A percentile compares a stretch with the other conserved stretches of the same genome.
Conservation (phyloP, 2,113 vertebrate species). For the Poeciliopsis occidentalis region DNA sequence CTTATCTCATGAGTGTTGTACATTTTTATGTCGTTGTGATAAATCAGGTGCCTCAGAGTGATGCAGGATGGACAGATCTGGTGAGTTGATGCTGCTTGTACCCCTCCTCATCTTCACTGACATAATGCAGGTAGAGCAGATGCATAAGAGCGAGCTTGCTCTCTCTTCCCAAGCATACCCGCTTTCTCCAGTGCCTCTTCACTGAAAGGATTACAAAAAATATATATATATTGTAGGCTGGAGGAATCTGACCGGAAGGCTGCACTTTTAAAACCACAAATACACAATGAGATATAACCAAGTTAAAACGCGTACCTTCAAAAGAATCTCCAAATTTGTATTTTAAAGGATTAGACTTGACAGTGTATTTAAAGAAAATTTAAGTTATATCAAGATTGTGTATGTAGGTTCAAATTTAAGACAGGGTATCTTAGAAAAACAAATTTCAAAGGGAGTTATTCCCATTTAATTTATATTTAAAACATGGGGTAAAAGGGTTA, state of each 20-base stretch:
- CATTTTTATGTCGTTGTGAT: slow-evolving; percentile 75
- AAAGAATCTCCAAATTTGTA: not conserved
- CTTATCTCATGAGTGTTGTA: slow-evolving; percentile 57
- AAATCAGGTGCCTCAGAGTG: slow-evolving; percentile 75
- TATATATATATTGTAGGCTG: too few species aligned
- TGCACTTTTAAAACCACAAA: slow-evolving; percentile 4
- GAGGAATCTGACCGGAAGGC: slow-evolving; percentile 15
- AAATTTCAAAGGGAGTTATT: too few species aligned
- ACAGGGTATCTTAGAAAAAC: too few species aligned
- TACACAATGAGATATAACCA: slow-evolving; percentile 6
- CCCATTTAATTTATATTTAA: not conserved
- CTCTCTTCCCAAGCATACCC: slow-evolving; percentile 39
- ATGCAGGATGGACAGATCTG: slow-evolving; percentile 75
- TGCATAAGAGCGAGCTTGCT: slow-evolving; percentile 49
- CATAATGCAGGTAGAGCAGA: slow-evolving; percentile 53
- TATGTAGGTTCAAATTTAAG: too few species aligned
- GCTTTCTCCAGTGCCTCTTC: slow-evolving; percentile 28
- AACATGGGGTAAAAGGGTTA: not conserved
- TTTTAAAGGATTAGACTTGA: too few species aligned
- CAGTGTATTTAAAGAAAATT: too few species aligned
- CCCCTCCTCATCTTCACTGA: slow-evolving; percentile 58
- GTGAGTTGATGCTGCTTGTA: slow-evolving; percentile 68
- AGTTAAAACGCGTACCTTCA: not conserved
- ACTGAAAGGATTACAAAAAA: slow-evolving; percentile 28
- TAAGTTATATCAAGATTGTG: too few species aligned